These are phyloP conservation scores for Globicephala melas DNA, from an alignment of 2,113 vertebrate species.

Conservation along the genomic window DNA sequence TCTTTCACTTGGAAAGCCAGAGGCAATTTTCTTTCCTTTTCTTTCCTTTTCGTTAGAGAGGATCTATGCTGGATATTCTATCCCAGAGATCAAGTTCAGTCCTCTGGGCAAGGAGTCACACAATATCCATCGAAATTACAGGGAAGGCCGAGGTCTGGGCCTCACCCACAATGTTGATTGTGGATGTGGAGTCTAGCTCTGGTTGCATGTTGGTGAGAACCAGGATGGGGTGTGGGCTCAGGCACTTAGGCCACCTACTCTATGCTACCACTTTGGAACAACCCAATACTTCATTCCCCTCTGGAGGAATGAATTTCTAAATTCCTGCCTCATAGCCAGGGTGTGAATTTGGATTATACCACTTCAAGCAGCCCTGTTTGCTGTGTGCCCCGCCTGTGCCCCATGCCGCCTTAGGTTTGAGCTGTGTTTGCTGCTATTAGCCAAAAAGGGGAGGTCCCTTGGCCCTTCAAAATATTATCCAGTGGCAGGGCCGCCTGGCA, in stretches of 20 bases:
- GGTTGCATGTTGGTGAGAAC: background rate
- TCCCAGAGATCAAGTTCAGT: constrained; percentile 53
- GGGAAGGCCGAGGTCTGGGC: background rate
- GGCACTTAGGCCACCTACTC: background rate
- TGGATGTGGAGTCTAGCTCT: background rate
- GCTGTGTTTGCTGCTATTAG: constrained; percentile 5
- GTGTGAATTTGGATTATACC: background rate
- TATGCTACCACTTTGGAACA: background rate
- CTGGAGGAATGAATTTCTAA: constrained; percentile 24
- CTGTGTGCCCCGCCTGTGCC: background rate
- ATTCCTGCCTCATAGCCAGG: background rate
- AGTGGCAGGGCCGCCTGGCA: background rate
- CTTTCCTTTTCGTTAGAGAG: constrained; percentile 6
- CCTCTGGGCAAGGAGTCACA: background rate
- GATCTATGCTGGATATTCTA: constrained; percentile 36
- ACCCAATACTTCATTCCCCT: background rate
- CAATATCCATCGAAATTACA: background rate
- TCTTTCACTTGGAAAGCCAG: constrained; percentile 30
- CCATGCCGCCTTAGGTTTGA: background rate
- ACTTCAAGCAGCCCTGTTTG: background rate
- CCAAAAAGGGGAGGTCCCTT: background rate
- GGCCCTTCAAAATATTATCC: background rate
- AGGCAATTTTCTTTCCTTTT: constrained; percentile 37
- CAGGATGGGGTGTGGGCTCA: background rate
- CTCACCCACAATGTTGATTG: background rate